These are phyloP conservation scores for Nannoperca obscura DNA, from an alignment of 2,797 vertebrate species.

Conservation along the genomic window DNA sequence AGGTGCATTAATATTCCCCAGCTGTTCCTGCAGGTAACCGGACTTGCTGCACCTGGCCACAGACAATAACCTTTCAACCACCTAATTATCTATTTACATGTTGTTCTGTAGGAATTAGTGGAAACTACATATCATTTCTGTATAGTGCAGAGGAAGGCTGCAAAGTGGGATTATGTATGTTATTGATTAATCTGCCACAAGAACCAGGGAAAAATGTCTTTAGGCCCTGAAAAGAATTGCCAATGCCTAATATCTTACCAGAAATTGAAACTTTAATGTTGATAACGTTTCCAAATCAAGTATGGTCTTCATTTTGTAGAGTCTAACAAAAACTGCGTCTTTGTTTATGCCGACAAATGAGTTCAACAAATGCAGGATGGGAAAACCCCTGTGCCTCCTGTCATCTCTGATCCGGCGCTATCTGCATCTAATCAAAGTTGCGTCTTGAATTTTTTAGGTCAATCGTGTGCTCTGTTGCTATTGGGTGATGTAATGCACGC, in stretches of 20 bases:
- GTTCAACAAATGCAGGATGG: conserved; percentile 43
- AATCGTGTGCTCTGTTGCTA: conserved; percentile 5
- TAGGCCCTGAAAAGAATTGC: neutral
- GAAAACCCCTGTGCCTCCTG: conserved; percentile 39
- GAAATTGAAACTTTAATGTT: conserved; percentile 38
- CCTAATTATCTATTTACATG: conserved; percentile 24
- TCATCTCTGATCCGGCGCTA: conserved; percentile 44
- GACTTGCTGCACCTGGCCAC: conserved; percentile 50
- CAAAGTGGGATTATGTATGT: neutral
- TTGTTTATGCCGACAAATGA: conserved; percentile 63
- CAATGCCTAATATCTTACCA: conserved; percentile 2
- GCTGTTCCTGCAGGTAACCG: conserved; percentile 49
- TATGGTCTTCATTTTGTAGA: conserved; percentile 43
- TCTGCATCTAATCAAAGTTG: conserved; percentile 58
- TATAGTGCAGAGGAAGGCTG: neutral
- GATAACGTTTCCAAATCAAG: conserved; percentile 38
- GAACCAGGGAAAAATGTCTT: neutral
- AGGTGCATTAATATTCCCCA: conserved; percentile 57
- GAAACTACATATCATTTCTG: neutral
- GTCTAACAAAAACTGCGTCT: conserved; percentile 45
- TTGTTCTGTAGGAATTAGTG: conserved; percentile 13
- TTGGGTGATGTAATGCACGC: conserved; percentile 44
- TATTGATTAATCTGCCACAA: neutral
- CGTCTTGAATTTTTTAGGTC: conserved; percentile 33
- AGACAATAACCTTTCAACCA: conserved; percentile 25